A percentile compares a stretch with the other conserved stretches of the same genome.
Conservation (phyloP, 1,140 invertebrate genomes). For the Dreissena rostriformis region DNA sequence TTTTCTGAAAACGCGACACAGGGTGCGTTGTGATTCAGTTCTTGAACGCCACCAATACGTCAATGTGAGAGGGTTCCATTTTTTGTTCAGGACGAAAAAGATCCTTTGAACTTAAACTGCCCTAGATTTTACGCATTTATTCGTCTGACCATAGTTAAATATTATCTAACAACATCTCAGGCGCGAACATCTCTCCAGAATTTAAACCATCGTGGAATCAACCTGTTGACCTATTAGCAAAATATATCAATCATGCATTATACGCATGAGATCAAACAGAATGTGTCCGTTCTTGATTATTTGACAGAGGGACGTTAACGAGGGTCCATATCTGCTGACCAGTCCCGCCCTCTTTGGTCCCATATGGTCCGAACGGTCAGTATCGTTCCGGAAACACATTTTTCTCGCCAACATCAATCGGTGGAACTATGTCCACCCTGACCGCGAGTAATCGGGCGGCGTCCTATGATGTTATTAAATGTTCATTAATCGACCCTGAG, state of each 20-base stretch:
- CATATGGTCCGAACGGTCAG: neutral
- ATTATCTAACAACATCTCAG: too few species aligned
- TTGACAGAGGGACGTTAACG: neutral
- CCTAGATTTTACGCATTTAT: too few species aligned
- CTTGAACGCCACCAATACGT: too few species aligned
- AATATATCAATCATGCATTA: neutral
- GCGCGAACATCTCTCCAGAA: too few species aligned
- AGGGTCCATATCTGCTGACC: neutral
- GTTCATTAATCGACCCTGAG: conserved; percentile 23
- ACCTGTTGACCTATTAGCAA: neutral
- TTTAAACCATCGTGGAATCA: too few species aligned
- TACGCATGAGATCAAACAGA: neutral
- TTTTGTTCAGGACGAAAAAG: too few species aligned
- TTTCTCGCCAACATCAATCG: neutral
- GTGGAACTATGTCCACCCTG: neutral
- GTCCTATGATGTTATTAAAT: conserved; percentile 16
- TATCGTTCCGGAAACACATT: neutral
- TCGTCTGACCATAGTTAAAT: too few species aligned
- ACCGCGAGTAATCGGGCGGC: conserved; percentile 6
- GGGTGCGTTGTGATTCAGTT: too few species aligned
- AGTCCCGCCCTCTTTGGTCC: neutral
- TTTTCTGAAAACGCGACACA: too few species aligned
- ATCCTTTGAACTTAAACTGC: too few species aligned
- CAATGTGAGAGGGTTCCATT: too few species aligned
- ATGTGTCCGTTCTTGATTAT: neutral